A percentile compares a stretch with the other conserved stretches of the same genome.
phyloP scores from a whole-genome alignment of 2,888 invertebrate genomes.

The Drosophila kambysellisi region DNA sequence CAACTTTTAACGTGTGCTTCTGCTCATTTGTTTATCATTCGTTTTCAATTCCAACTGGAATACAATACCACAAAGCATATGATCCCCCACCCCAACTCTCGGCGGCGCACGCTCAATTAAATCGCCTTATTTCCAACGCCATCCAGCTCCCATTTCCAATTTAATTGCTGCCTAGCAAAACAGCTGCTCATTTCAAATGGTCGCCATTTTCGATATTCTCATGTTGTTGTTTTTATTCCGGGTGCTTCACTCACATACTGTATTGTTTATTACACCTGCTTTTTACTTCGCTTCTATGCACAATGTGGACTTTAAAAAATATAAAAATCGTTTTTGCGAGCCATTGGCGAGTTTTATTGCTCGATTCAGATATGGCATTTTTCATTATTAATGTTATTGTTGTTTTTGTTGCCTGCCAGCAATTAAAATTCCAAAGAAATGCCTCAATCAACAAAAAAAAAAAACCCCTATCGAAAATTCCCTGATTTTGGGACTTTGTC shows the following conservation, averaged over 20 bases:
- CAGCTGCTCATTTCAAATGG: slow-evolving; percentile 62
- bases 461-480: slow-evolving; percentile 5
- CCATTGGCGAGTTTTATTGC: slow-evolving; percentile 62
- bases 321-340: slow-evolving; percentile 25
- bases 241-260: neutral
- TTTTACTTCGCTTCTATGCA: slow-evolving; percentile 19
- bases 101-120: slow-evolving; percentile 48
- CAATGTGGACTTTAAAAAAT: slow-evolving; percentile 49
- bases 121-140: slow-evolving; percentile 32
- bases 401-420: slow-evolving; percentile 28
- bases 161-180: slow-evolving; percentile 68
- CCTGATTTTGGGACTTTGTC: slow-evolving; percentile 25
- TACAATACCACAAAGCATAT: slow-evolving; percentile 45
- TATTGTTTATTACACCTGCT: slow-evolving; percentile 51
- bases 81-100: slow-evolving; percentile 7
- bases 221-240: slow-evolving; percentile 38
- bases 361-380: slow-evolving; percentile 62
- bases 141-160: slow-evolving; percentile 63
- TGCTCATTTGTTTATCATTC: slow-evolving; percentile 75
- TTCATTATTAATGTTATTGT: slow-evolving; percentile 42
- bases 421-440: slow-evolving; percentile 76
- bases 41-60: slow-evolving; percentile 50
- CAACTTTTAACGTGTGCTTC: slow-evolving; percentile 66
- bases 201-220: slow-evolving; percentile 51
- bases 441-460: slow-evolving; percentile 21